Evolutionary conservation across 1,140 invertebrate species (phyloP), one percentile per base, ranked within the genome.

Genomic region (Drosophila santomea): DNA sequence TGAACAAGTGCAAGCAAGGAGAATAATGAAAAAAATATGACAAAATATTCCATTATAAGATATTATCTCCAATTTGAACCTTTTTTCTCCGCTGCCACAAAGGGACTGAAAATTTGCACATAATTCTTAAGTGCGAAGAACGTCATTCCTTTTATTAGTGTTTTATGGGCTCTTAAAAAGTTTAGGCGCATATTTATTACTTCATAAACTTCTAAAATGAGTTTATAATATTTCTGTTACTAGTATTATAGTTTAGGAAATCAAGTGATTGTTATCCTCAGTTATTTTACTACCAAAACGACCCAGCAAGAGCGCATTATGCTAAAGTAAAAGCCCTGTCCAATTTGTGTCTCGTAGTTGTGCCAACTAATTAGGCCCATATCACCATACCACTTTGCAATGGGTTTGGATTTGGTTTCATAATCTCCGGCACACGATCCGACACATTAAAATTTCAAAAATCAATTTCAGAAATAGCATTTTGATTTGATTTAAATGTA

Each of bases 401-500:
- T 25, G 35, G 25, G 25, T 10, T 32, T 10, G 32, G 6, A 14
- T 28, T 6, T 32, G 32, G 6, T 17, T 17, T 2, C 48, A 36
- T 63, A 63, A 63, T 55, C 50, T 62, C 39, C 17, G 28, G 39
- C 15, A 25, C 48, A 51, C 32, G 48, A 32, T 28, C 48, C 36
- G 38, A 45, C 20, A 44, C 83, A 89, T 88, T 89, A 89, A 89
- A 89, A 80, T 90, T 88, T 74, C 74, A 84, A 84, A 89, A 89
- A 89, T 89, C 84, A 90, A 89, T 89, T 89, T 84, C 74, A 80
- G 77, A 72, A 84, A 89, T 90, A 80, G 84, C 85, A 89, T 89
- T 86, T 74, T 90, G 84, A 89, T 90, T 89, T 89, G 80, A 90
- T 89, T 90, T 89, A 74, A 88, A 89, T 80, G 64, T 82, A 83